Percentiles rank a stretch among this genome's conserved stretches.
phyloP scores from a whole-genome alignment of 2,797 vertebrate genomes.

The Xerus rutilus region DNA sequence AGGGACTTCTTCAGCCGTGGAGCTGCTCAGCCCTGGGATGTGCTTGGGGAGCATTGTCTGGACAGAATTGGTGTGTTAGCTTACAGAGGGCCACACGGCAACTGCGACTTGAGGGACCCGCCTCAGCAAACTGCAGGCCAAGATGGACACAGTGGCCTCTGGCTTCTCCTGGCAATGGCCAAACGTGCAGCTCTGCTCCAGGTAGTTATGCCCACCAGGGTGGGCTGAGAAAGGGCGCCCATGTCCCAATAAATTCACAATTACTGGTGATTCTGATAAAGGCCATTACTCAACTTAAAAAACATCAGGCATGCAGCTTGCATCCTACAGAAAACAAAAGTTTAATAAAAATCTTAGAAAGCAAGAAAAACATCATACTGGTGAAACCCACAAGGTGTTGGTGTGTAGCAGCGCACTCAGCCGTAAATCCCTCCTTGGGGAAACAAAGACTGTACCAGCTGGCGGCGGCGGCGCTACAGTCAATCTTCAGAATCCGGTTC shows the following conservation, averaged over 20 bases:
- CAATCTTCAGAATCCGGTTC: conserved; percentile 82
- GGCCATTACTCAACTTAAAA: neutral
- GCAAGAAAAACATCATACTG: neutral
- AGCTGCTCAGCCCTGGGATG: neutral
- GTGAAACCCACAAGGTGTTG: neutral
- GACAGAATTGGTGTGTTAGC: neutral
- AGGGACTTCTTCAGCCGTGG: rapidly evolving
- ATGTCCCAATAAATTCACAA: neutral
- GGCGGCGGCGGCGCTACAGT: conserved; percentile 60
- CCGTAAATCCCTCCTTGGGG: conserved; percentile 73
- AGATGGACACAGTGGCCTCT: too few species aligned
- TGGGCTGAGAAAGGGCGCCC: rapidly evolving
- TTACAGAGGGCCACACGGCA: neutral
- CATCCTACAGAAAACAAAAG: neutral
- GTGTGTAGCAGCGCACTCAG: conserved; percentile 43
- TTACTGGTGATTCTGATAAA: neutral
- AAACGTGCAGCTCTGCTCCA: neutral
- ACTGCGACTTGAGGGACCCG: rapidly evolving
- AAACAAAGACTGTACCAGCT: conserved; percentile 65
- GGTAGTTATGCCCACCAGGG: rapidly evolving
- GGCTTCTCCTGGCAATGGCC: too few species aligned
- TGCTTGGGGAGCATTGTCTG: neutral
- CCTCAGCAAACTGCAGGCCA: neutral
- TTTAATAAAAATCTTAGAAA: conserved; percentile 27
- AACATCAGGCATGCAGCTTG: neutral